phyloP scores from a whole-genome alignment of 2,888 invertebrate genomes.

The Xestia rhomboidea region DNA sequence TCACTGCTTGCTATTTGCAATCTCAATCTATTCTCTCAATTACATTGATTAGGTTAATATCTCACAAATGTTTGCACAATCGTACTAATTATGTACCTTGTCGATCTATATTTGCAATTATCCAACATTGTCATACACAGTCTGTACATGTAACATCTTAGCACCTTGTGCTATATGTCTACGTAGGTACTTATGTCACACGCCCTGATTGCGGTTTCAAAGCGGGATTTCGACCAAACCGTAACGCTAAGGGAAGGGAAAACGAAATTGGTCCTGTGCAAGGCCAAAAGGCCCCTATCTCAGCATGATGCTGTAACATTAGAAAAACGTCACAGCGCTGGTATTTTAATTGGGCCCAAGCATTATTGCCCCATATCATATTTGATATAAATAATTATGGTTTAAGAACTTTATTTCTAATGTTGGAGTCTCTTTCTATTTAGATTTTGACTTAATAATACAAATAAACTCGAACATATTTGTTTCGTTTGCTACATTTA shows the following conservation, averaged over 20 bases:
- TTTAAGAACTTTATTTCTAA: neutral
- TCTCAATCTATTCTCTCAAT: neutral
- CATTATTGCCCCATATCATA: neutral
- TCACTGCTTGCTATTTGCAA: neutral
- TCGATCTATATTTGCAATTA: constrained; percentile 30
- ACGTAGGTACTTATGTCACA: constrained; percentile 10
- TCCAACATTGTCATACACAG: constrained; percentile 25
- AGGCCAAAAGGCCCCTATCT: too few relatives aligned
- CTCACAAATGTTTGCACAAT: constrained; percentile 33
- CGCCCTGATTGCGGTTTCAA: constrained; percentile 50
- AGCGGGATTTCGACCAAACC: constrained; percentile 35
- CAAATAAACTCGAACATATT: neutral
- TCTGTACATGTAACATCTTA: constrained; percentile 13
- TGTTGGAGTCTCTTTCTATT: neutral
- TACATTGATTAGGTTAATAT: constrained; percentile 34
- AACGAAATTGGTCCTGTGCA: too few relatives aligned
- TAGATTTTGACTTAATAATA: neutral
- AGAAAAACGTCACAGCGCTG: too few relatives aligned
- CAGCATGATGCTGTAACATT: too few relatives aligned
- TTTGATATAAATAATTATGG: neutral
- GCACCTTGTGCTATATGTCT: neutral
- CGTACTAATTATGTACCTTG: constrained; percentile 23
- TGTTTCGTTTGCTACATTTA: neutral
- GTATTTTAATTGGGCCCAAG: too few relatives aligned
- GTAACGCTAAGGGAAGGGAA: too few relatives aligned